Conservation (phyloP, 2,113 vertebrate genomes). For the Dinomys branickii region DNA sequence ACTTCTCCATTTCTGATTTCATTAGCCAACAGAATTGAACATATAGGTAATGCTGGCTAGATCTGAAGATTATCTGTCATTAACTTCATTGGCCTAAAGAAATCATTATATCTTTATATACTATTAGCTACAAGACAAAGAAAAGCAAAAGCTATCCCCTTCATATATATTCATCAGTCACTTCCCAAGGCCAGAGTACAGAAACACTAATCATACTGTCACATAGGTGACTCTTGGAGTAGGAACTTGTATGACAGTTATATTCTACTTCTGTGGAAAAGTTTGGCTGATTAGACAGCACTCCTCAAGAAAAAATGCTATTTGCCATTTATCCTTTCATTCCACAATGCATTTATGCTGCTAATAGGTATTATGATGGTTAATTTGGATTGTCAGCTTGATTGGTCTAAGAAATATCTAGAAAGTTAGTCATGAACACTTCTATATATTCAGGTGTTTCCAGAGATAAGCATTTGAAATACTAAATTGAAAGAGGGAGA, state of each 20-base stretch:
- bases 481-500: not conserved
- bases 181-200: not conserved
- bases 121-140: not conserved
- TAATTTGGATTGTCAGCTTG: not conserved
- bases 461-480: not conserved
- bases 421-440: not conserved
- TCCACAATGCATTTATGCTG: not conserved
- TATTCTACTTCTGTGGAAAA: not conserved
- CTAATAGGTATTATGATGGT: not conserved
- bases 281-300: not conserved
- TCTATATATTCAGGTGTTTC: not conserved
- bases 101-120: not conserved
- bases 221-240: not conserved
- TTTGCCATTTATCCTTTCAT: not conserved
- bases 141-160: not conserved
- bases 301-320: not conserved
- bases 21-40: constrained; percentile 46
- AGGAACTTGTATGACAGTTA: not conserved
- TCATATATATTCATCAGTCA: not conserved
- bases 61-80: not conserved
- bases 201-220: not conserved
- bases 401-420: not conserved
- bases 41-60: not conserved
- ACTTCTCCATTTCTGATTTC: constrained; percentile 58
- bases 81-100: constrained; percentile 30